These are phyloP conservation scores for Hippocampus guttulatus DNA, from an alignment of 2,113 vertebrate genomes.

Conservation along the genomic window DNA sequence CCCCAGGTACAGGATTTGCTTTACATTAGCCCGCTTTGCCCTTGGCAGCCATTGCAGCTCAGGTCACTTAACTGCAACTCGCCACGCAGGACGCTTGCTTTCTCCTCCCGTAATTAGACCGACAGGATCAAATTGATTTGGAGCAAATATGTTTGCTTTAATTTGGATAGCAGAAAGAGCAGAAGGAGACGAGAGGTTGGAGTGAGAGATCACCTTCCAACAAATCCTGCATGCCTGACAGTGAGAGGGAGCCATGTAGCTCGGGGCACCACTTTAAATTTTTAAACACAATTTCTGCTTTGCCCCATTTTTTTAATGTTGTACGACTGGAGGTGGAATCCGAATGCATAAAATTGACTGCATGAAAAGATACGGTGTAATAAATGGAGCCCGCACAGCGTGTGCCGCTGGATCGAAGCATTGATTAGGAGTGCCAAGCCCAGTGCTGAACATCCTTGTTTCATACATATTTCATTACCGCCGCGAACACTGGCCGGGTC, in stretches of 20 bases:
- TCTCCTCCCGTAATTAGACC: conserved; percentile 52
- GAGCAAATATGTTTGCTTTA: conserved; percentile 39
- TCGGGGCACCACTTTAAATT: conserved; percentile 60
- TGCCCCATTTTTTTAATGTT: conserved; percentile 53
- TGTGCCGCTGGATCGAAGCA: conserved; percentile 59
- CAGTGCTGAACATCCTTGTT: conserved; percentile 60
- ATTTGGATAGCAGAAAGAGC: conserved; percentile 13
- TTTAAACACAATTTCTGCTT: conserved; percentile 59
- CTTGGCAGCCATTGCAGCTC: conserved; percentile 68
- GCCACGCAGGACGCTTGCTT: conserved; percentile 43
- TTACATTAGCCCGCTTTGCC: conserved; percentile 76
- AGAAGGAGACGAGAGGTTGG: conserved; percentile 5
- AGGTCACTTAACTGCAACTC: conserved; percentile 70
- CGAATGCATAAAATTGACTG: conserved; percentile 66
- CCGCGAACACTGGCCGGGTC: conserved; percentile 47
- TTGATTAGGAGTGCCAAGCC: conserved; percentile 58
- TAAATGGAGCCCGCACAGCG: conserved; percentile 59
- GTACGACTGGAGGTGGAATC: conserved; percentile 50
- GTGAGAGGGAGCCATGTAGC: conserved; percentile 48
- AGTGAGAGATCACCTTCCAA: conserved; percentile 46
- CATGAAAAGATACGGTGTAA: conserved; percentile 66
- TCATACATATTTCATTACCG: conserved; percentile 76
- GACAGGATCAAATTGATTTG: background rate
- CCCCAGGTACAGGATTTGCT: conserved; percentile 80
- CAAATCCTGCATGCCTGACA: conserved; percentile 34